Percentiles rank a stretch among this genome's conserved stretches.
These are phyloP conservation scores for Lamellibrachia columna DNA, from an alignment of 2,888 invertebrate species.

Conservation along the genomic window DNA sequence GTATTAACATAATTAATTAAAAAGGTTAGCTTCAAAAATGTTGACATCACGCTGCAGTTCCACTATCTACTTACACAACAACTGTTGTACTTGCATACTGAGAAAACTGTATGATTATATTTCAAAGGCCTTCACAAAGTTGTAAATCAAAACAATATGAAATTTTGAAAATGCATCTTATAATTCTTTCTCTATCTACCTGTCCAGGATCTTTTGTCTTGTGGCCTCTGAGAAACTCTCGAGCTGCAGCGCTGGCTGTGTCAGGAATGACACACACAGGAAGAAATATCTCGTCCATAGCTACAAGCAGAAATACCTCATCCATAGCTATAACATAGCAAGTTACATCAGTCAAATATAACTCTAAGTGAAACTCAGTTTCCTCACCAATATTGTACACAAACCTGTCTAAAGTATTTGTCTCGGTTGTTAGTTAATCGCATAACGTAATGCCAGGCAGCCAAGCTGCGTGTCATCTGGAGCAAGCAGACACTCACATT, in stretches of 20 bases:
- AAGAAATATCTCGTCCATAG: constrained; percentile 83
- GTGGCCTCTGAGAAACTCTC: constrained; percentile 85
- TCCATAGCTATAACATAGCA: constrained; percentile 72
- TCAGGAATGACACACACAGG: constrained; percentile 81
- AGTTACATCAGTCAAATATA: not conserved
- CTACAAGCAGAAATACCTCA: constrained; percentile 81
- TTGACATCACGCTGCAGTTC: not conserved
- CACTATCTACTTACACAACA: not conserved
- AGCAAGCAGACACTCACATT: too few relatives aligned
- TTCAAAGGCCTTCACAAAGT: not conserved
- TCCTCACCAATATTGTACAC: not conserved
- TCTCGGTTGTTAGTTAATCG: too few relatives aligned
- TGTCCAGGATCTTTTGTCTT: constrained; percentile 79
- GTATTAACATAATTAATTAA: too few relatives aligned
- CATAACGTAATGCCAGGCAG: too few relatives aligned
- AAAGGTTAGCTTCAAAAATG: too few relatives aligned
- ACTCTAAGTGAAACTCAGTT: not conserved
- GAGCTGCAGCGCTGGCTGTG: constrained; percentile 82
- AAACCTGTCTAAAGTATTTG: too few relatives aligned
- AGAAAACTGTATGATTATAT: not conserved
- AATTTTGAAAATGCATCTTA: not conserved
- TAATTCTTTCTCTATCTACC: constrained; percentile 54
- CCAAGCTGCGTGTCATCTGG: too few relatives aligned
- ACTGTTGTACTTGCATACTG: not conserved
- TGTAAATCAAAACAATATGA: constrained; percentile 16